These are phyloP conservation scores for Arenaria interpres DNA, from an alignment of 2,113 vertebrate genomes.

Conservation along the genomic window DNA sequence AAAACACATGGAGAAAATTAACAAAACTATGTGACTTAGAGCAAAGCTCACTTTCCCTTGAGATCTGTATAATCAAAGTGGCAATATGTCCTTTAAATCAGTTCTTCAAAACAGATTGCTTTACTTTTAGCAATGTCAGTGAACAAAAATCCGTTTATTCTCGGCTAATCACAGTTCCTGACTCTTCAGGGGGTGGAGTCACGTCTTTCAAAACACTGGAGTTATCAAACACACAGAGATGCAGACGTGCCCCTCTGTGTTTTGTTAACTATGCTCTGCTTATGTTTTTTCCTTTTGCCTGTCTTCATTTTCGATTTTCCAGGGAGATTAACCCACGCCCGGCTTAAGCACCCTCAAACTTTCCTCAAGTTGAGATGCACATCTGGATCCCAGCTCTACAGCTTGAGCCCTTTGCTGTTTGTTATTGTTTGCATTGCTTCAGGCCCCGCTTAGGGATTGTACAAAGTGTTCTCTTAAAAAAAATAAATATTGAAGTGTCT, in stretches of 20 bases:
- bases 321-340: background rate
- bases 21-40: background rate
- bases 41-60: background rate
- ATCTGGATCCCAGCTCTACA: conserved; percentile 24
- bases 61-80: background rate
- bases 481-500: background rate
- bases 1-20: background rate
- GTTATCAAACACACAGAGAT: background rate
- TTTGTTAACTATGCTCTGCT: background rate
- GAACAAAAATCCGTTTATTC: background rate
- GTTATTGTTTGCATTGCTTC: conserved; percentile 35
- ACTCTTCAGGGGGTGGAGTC: background rate
- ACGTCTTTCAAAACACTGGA: background rate
- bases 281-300: background rate
- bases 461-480: conserved; percentile 23
- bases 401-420: background rate
- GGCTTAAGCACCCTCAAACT: background rate
- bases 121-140: background rate
- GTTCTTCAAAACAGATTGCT: background rate
- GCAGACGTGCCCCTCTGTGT: background rate
- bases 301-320: background rate
- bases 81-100: background rate
- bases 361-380: background rate
- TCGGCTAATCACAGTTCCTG: background rate
- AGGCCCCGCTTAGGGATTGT: background rate